These are phyloP conservation scores for Etheostoma cragini DNA, from an alignment of 2,113 vertebrate species.

Conservation along the genomic window DNA sequence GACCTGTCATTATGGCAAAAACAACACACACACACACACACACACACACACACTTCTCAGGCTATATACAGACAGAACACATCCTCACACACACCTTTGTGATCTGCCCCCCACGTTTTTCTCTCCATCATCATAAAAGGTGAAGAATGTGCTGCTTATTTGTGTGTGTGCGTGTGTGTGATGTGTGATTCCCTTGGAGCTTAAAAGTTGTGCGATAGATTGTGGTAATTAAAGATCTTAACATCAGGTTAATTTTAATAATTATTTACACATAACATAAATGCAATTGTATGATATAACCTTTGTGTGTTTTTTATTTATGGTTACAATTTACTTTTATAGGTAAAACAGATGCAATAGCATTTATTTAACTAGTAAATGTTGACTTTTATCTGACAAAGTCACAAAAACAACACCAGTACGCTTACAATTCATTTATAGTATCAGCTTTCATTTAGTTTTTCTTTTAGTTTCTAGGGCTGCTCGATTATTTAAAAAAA, in stretches of 20 bases:
- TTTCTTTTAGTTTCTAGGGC: neutral
- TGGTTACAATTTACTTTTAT: neutral
- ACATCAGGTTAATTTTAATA: conserved; percentile 25
- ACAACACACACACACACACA: conserved; percentile 64
- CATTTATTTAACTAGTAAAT: neutral
- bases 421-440: neutral
- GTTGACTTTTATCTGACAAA: neutral
- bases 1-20: conserved; percentile 82
- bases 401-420: neutral
- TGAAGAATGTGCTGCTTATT: conserved; percentile 73
- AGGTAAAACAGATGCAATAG: neutral
- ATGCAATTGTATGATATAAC: neutral
- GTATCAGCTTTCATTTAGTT: neutral
- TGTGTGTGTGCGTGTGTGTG: conserved; percentile 4
- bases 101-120: conserved; percentile 48
- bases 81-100: conserved; percentile 43
- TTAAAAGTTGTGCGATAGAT: conserved; percentile 25
- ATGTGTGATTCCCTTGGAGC: neutral
- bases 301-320: neutral
- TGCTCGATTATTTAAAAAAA: no score
- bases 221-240: conserved; percentile 42
- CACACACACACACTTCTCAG: conserved; percentile 48
- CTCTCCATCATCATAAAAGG: conserved; percentile 68
- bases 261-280: neutral
- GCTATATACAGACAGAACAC: conserved; percentile 57